Conservation (phyloP, 2,797 vertebrate genomes). For the Jordanella pulchra region DNA sequence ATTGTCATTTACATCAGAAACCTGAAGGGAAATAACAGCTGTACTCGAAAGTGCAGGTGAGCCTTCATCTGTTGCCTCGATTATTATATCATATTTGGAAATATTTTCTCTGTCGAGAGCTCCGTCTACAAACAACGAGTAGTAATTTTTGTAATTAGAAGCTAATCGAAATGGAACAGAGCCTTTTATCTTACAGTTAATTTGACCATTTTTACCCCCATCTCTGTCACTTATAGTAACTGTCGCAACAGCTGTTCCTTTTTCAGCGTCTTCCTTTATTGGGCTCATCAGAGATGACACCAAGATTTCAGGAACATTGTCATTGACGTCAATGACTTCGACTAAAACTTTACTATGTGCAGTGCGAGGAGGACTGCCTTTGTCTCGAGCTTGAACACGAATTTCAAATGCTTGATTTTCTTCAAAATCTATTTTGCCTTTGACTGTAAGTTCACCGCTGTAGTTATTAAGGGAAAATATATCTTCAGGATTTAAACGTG, state of each 20-base stretch:
- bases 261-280: constrained; percentile 71
- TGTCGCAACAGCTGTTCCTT: constrained; percentile 70
- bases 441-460: constrained; percentile 42
- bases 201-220: constrained; percentile 67
- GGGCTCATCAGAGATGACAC: constrained; percentile 68
- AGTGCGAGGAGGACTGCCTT: neutral
- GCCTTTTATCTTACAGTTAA: constrained; percentile 51
- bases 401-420: constrained; percentile 21
- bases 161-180: constrained; percentile 68
- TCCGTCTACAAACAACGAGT: constrained; percentile 70
- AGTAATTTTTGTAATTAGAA: constrained; percentile 72
- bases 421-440: constrained; percentile 52
- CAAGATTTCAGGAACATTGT: constrained; percentile 73
- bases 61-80: constrained; percentile 70
- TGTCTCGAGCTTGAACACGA: constrained; percentile 17
- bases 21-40: constrained; percentile 49
- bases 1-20: constrained; percentile 76
- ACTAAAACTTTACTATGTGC: constrained; percentile 27
- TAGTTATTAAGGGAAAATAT: constrained; percentile 45
- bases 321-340: constrained; percentile 74
- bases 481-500: constrained; percentile 32
- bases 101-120: constrained; percentile 68
- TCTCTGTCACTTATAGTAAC: constrained; percentile 71
- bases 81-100: constrained; percentile 59
- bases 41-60: constrained; percentile 59